Conservation (phyloP, 2,797 vertebrate species). For the Rhodeus uyekii region DNA sequence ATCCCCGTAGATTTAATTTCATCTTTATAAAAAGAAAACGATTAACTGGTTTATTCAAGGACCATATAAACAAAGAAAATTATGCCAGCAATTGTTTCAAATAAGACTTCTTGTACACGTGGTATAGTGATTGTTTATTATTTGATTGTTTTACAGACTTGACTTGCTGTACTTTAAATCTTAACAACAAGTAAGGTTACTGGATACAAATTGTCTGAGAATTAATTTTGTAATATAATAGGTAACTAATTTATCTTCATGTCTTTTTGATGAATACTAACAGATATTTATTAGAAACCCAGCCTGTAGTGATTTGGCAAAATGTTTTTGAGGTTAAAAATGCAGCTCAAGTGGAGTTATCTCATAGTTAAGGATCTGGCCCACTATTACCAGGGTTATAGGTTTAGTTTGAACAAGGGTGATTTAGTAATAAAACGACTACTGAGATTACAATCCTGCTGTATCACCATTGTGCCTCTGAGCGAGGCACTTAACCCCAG, state of each 20-base stretch:
- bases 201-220: constrained; percentile 1
- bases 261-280: neutral
- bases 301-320: neutral
- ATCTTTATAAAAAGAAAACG: constrained; percentile 38
- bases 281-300: neutral
- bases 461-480: neutral
- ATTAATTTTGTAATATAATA: neutral
- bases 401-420: neutral
- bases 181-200: neutral
- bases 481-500: constrained; percentile 17
- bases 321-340: neutral
- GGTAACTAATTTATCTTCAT: neutral
- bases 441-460: constrained; percentile 26
- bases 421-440: constrained; percentile 2
- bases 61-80: constrained; percentile 37
- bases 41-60: constrained; percentile 50
- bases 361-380: neutral
- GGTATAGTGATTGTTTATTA: neutral
- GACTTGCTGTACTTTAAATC: neutral
- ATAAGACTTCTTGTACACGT: constrained; percentile 30
- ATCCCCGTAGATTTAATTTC: constrained; percentile 53
- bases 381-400: neutral
- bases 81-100: constrained; percentile 22
- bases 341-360: neutral
- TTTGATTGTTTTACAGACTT: neutral